Evolutionary conservation across 2,888 invertebrate genomes (phyloP).

Genomic region (Lasioglossum marginatum): DNA sequence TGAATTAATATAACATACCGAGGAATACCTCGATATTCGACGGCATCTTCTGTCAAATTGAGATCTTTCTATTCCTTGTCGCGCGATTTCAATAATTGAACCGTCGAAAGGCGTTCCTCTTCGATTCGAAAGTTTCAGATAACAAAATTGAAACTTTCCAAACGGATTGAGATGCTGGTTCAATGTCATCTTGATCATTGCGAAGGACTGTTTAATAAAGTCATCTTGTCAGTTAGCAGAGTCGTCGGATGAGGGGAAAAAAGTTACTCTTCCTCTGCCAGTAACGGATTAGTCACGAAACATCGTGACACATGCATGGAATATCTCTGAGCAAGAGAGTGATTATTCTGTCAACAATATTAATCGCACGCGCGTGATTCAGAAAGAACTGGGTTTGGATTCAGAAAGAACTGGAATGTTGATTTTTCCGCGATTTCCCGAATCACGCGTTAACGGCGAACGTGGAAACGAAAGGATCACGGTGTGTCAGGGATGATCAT

Average conservation of each 20-base stretch:
- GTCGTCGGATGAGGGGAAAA: too few relatives aligned
- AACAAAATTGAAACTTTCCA: constrained; percentile 18
- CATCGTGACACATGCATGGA: background rate
- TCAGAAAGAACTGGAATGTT: background rate
- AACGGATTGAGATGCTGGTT: background rate
- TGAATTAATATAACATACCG: background rate
- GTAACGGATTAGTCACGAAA: too few relatives aligned
- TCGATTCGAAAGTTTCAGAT: constrained; percentile 32
- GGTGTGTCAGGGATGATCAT: background rate
- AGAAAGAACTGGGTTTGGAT: too few relatives aligned
- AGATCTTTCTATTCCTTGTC: background rate
- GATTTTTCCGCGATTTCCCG: background rate
- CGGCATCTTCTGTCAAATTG: background rate
- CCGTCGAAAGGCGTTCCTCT: background rate
- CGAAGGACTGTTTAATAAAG: background rate
- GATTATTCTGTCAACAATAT: background rate
- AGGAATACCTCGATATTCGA: background rate
- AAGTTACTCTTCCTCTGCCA: too few relatives aligned
- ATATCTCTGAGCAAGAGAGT: background rate
- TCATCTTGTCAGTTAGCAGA: background rate
- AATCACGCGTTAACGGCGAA: background rate
- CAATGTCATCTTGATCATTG: background rate
- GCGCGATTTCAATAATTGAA: constrained; percentile 14
- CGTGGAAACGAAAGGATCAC: background rate
- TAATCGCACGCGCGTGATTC: background rate